Evolutionary conservation across 2,888 invertebrate species (phyloP).

Genomic region (Pristionchus mayeri): DNA sequence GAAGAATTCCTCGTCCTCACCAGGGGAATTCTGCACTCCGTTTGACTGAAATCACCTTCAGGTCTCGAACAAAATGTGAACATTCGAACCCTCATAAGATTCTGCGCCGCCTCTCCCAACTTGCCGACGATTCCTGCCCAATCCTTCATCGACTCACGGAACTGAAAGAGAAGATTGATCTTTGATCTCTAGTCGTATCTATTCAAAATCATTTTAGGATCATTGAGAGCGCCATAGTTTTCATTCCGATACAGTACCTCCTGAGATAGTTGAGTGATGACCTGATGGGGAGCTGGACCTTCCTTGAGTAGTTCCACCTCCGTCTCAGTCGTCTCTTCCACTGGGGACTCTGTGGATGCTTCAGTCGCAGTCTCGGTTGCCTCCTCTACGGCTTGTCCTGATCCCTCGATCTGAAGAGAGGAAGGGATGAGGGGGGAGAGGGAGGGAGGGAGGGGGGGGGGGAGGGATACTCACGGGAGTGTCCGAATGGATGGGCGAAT

Average conservation of each 20-base stretch:
- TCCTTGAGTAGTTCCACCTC: conserved; percentile 40
- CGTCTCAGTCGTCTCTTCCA: conserved; percentile 8
- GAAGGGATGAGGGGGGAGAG: background rate
- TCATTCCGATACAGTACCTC: background rate
- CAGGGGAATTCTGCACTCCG: background rate
- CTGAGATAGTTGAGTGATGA: conserved; percentile 35
- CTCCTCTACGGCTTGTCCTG: background rate
- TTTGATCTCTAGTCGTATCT: background rate
- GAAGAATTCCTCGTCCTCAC: conserved; percentile 38
- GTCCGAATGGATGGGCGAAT: background rate
- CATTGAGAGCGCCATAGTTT: background rate
- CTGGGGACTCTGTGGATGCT: background rate
- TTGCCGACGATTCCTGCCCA: conserved; percentile 42
- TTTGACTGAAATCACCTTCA: background rate
- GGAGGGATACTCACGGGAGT: background rate
- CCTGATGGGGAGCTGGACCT: conserved; percentile 39
- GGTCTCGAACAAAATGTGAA: background rate
- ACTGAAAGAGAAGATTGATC: conserved; percentile 5
- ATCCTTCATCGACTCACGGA: conserved; percentile 32
- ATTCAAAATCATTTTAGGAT: background rate
- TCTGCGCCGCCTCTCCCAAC: conserved; percentile 25
- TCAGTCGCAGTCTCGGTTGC: background rate
- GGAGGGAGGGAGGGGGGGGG: background rate
- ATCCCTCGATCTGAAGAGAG: conserved; percentile 1
- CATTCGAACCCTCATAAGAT: background rate